Evolutionary conservation across 2,113 vertebrate species (phyloP).

Genomic region (Callorhinus ursinus): DNA sequence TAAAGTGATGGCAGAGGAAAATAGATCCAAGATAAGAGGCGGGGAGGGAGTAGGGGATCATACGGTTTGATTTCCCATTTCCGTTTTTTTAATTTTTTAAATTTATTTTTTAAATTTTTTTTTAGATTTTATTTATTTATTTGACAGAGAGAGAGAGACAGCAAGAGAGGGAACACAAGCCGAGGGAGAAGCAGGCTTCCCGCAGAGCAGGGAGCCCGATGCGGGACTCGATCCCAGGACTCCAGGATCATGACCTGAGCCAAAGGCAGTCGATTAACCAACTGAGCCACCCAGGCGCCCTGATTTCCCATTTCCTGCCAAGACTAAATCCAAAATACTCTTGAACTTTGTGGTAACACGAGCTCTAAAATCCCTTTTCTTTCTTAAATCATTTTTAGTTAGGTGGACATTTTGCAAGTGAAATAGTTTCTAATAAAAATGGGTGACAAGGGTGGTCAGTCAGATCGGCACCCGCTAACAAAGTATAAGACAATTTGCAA

Average conservation of each 20-base stretch:
- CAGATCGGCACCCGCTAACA: not conserved
- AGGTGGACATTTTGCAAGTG: not conserved
- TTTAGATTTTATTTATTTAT: no score
- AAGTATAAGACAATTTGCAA: not conserved
- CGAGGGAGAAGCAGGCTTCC: no score
- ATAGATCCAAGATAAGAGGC: not conserved
- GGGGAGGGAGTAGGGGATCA: no score
- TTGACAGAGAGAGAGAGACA: no score
- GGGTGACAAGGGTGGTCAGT: not conserved
- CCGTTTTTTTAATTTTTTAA: no score
- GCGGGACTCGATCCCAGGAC: no score
- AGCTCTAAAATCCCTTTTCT: not conserved
- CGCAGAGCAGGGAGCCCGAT: no score
- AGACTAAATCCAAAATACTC: not conserved
- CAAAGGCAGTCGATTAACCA: no score
- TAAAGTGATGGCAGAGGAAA: not conserved
- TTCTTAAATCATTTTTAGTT: not conserved
- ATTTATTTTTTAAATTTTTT: no score
- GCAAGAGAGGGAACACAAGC: no score
- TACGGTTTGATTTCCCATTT: not conserved
- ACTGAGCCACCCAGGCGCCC: no score
- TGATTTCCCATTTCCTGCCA: not conserved
- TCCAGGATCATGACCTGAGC: no score
- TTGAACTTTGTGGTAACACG: not conserved
- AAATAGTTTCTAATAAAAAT: not conserved